phyloP scores from a whole-genome alignment of 2,888 invertebrate species.

The Pristionchus mayeri region DNA sequence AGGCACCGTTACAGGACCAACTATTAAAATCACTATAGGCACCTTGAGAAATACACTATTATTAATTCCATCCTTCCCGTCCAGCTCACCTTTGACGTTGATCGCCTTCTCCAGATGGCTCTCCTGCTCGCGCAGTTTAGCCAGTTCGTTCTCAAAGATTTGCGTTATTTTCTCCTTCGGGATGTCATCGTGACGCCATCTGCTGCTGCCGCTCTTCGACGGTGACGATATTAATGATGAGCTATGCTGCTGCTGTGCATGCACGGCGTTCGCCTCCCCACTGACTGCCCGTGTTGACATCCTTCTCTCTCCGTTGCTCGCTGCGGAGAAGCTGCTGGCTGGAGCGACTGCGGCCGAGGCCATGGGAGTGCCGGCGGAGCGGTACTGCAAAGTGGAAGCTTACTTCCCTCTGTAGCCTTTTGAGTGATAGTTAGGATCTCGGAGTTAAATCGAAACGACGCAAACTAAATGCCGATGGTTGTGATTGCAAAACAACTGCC shows the following conservation, averaged over 20 bases:
- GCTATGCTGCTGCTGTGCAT: slow-evolving; percentile 31
- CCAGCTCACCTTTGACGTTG: slow-evolving; percentile 50
- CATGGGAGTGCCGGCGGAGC: slow-evolving; percentile 42
- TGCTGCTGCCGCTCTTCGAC: slow-evolving; percentile 77
- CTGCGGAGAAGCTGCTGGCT: background rate
- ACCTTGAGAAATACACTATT: no score
- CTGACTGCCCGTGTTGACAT: background rate
- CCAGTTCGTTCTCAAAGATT: slow-evolving; percentile 94
- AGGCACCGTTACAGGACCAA: no score
- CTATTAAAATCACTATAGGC: no score
- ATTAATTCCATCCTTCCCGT: no score
- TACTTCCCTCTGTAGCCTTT: no score
- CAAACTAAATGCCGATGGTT: no score
- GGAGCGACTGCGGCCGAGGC: background rate
- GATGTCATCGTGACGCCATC: slow-evolving; percentile 93
- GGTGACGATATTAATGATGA: slow-evolving; percentile 77
- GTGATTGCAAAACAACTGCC: no score
- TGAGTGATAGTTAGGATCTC: no score
- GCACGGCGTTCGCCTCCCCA: background rate
- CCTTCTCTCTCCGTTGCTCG: slow-evolving; percentile 5
- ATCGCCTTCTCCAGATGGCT: slow-evolving; percentile 59
- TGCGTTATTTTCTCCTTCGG: slow-evolving; percentile 95
- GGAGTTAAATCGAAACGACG: no score
- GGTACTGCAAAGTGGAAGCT: slow-evolving; percentile 44
- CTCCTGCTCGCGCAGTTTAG: slow-evolving; percentile 86